Evolutionary conservation across 2,888 invertebrate species (phyloP).

Genomic region (Stenotaenia linearis): DNA sequence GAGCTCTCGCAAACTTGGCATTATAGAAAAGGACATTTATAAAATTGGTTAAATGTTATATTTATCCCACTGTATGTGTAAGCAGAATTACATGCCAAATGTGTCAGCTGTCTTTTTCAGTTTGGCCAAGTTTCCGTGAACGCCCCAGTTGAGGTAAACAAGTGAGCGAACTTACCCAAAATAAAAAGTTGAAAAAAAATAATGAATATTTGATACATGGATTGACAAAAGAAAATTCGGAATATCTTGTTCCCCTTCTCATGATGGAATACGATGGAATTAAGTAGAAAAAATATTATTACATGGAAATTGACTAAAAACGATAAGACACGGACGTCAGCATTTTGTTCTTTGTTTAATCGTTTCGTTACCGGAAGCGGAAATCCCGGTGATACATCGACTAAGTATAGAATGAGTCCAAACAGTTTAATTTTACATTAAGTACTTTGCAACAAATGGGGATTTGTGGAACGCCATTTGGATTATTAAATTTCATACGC

Average conservation of each 20-base stretch:
- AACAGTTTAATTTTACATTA: too few species aligned
- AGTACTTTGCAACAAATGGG: too few species aligned
- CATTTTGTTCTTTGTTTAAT: neutral
- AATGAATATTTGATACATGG: conserved; percentile 84
- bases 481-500: too few species aligned
- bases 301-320: neutral
- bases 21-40: too few species aligned
- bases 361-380: neutral
- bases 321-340: neutral
- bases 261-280: neutral
- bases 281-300: conserved; percentile 11
- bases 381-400: too few species aligned
- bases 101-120: too few species aligned
- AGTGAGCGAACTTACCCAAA: conserved; percentile 66
- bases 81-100: too few species aligned
- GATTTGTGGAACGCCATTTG: too few species aligned
- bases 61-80: too few species aligned
- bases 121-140: neutral
- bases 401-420: too few species aligned
- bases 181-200: conserved; percentile 79
- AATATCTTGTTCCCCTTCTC: neutral
- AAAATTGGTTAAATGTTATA: too few species aligned
- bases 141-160: neutral
- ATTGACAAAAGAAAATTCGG: conserved; percentile 60
- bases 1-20: too few species aligned